phyloP scores from a whole-genome alignment of 2,888 invertebrate species.

The Tryphoninae sp. region DNA sequence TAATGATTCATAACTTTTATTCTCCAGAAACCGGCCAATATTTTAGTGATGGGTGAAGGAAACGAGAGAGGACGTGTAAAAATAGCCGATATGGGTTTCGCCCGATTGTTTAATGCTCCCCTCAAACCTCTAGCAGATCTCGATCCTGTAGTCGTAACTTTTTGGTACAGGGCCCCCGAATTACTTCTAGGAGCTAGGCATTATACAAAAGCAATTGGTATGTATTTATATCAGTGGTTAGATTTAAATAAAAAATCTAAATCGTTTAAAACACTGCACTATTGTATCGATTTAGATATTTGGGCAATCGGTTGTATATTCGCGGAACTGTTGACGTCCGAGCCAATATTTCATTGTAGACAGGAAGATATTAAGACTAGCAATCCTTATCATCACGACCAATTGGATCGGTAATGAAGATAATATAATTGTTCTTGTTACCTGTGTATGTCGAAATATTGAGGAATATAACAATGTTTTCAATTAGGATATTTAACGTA shows the following conservation, averaged over 20 bases:
- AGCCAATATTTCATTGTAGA: slow-evolving; percentile 99
- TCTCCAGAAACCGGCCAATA: slow-evolving; percentile 97
- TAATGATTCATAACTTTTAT: slow-evolving; percentile 4
- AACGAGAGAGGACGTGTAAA: slow-evolving; percentile 97
- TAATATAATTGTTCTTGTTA: not conserved
- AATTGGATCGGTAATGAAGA: slow-evolving; percentile 88
- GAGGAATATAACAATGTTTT: slow-evolving; percentile 17
- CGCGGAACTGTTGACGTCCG: slow-evolving; percentile 98
- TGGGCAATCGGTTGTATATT: slow-evolving; percentile 99
- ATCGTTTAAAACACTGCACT: not conserved
- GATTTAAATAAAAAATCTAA: too few relatives aligned
- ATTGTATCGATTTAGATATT: slow-evolving; percentile 87
- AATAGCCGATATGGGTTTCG: slow-evolving; percentile 99
- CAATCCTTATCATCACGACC: slow-evolving; percentile 99
- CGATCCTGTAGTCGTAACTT: slow-evolving; percentile 99
- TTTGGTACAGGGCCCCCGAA: slow-evolving; percentile 99
- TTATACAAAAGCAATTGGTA: slow-evolving; percentile 98
- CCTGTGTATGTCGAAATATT: slow-evolving; percentile 15
- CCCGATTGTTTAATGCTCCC: slow-evolving; percentile 98
- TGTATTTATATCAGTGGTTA: slow-evolving; percentile 4
- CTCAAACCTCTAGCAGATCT: slow-evolving; percentile 98
- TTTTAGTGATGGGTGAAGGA: slow-evolving; percentile 99
- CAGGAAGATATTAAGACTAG: slow-evolving; percentile 99
- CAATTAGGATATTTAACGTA: slow-evolving; percentile 95
- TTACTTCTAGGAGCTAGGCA: slow-evolving; percentile 96